Evolutionary conservation across 2,113 vertebrate genomes (phyloP).

Genomic region (Ceyx margarethae): DNA sequence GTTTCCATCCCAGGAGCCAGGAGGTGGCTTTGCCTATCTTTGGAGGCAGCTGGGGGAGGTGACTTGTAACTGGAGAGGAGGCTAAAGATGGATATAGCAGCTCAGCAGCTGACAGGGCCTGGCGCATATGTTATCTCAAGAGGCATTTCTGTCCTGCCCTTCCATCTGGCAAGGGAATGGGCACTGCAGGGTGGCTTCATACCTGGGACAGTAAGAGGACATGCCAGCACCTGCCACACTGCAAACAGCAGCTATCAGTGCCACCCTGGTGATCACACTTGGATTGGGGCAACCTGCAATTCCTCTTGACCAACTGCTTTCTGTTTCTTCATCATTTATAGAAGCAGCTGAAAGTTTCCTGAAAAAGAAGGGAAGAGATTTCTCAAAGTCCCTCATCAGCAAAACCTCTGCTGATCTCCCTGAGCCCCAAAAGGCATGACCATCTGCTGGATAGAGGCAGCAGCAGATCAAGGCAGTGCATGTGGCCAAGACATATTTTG

Average conservation of each 20-base stretch:
- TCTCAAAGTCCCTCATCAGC: background rate
- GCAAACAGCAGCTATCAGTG: fast-evolving
- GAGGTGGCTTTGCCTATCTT: conserved; percentile 7
- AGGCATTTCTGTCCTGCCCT: background rate
- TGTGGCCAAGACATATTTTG: background rate
- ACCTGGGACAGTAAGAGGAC: background rate
- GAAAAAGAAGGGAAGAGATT: background rate
- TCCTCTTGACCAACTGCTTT: background rate
- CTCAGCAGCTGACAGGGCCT: background rate
- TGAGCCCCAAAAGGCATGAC: background rate
- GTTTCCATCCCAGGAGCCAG: background rate
- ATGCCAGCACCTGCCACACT: fast-evolving
- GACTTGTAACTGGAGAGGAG: conserved; percentile 18
- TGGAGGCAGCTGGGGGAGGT: background rate
- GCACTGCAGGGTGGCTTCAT: background rate
- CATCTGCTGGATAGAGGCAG: background rate
- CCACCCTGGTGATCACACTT: fast-evolving
- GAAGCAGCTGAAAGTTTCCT: background rate
- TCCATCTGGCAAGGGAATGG: fast-evolving
- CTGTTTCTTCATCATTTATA: background rate
- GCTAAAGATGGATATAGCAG: conserved; percentile 50
- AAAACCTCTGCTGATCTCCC: background rate
- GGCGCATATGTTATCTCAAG: background rate
- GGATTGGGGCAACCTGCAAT: fast-evolving
- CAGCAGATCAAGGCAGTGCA: background rate